Base-by-base conservation (phyloP, 2,797 vertebrate genomes). In the Sibirionetta formosa region DNA sequence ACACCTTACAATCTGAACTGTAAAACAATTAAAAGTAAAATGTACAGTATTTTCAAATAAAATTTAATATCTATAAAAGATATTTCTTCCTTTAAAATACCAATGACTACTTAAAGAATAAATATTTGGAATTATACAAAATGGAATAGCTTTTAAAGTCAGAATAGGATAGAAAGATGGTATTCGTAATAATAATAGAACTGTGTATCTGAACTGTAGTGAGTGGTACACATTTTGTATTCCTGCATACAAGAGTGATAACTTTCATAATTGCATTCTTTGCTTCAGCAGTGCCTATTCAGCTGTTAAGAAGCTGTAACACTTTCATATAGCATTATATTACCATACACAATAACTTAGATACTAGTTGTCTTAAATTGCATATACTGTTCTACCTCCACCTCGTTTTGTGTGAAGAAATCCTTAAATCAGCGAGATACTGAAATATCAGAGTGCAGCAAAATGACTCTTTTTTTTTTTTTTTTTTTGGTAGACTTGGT, bases 1-100 rank as follows among this genome's bases (percentile, higher is more conserved):
- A 97, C 96, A 98, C 98, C 98, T 98, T 97, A 96, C 95, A 96
- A 96, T 97, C 96, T 97, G 93, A 97, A 96, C 96, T 94, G 46
- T 96, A 95, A 97, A 97, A 97, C 97, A 98, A 98, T 98, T 90
- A 69, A 77, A 97, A 97, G 82, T 95, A 93, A 93, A 76, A 90
- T 64, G 83, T 93, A 68, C 40, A 35, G 61, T 95, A 89, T 87
- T 97, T 96, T 94, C 33, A 85, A 95, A 93, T 91, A 80, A 93
- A 94, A 86, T 77, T 26, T 50, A 53, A 13, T 71, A 63, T 76
- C 86, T 46, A 42, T 29, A 7, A 53, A 82, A 70, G 69, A 1
- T 70, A 9, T 72, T 86, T 92, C 31, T 65, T 75, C 26, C 23
- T 94, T 81, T 64, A 70, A 68, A 71, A 70, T 35, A 71, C 9